phyloP scores from a whole-genome alignment of 2,113 vertebrate species.

The Catagonus wagneri region DNA sequence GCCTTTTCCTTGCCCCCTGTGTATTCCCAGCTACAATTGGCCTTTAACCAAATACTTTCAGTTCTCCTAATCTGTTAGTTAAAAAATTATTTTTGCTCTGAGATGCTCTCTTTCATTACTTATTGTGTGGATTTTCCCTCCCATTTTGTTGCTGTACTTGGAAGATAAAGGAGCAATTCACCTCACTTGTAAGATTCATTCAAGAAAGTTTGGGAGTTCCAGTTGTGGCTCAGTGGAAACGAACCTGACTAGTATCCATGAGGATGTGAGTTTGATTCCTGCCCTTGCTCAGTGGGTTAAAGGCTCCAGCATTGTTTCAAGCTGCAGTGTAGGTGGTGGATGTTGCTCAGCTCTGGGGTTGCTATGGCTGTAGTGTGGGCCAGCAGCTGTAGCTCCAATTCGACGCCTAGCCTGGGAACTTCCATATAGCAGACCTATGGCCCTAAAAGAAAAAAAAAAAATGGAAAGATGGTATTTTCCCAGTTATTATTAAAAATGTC shows the following conservation, averaged over 20 bases:
- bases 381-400: too few species aligned
- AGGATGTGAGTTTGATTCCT: too few species aligned
- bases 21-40: not conserved
- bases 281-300: too few species aligned
- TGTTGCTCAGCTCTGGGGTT: too few species aligned
- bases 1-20: not conserved
- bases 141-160: conserved; percentile 20
- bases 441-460: too few species aligned
- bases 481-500: not conserved
- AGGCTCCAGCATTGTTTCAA: too few species aligned
- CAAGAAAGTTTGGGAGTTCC: not conserved
- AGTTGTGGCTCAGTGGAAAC: too few species aligned
- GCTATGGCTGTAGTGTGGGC: too few species aligned
- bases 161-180: not conserved
- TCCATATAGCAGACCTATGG: too few species aligned
- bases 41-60: not conserved
- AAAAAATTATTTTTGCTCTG: conserved; percentile 25
- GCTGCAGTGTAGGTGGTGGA: too few species aligned
- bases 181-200: conserved; percentile 9
- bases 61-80: conserved; percentile 34
- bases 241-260: too few species aligned
- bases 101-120: not conserved
- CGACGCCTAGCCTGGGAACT: too few species aligned
- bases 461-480: not conserved
- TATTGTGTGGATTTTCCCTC: not conserved